These are phyloP conservation scores for Agriopis marginaria DNA, from an alignment of 2,888 invertebrate genomes.

Conservation along the genomic window DNA sequence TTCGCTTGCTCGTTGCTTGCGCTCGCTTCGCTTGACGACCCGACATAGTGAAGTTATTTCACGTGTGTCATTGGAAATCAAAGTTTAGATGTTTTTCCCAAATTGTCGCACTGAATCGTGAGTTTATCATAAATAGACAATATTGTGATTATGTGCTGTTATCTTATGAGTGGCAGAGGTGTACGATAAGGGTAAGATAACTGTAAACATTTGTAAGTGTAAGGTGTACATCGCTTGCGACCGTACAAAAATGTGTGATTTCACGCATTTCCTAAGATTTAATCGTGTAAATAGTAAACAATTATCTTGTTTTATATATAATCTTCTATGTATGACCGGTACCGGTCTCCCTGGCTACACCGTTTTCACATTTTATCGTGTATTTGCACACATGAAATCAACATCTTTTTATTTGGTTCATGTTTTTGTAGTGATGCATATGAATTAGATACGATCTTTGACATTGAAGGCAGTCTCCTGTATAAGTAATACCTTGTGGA, in stretches of 20 bases:
- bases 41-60: conserved; percentile 49
- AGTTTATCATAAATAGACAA: conserved; percentile 63
- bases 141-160: conserved; percentile 82
- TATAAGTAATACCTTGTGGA: conserved; percentile 41
- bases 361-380: conserved; percentile 10
- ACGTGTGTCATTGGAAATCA: conserved; percentile 70
- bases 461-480: conserved; percentile 33
- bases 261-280: conserved; percentile 26
- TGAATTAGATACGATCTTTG: conserved; percentile 20
- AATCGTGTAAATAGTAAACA: conserved; percentile 28
- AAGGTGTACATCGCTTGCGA: conserved; percentile 44
- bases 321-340: conserved; percentile 12
- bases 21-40: not conserved
- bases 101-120: conserved; percentile 62
- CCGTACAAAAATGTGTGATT: conserved; percentile 40
- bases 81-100: conserved; percentile 77
- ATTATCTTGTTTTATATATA: conserved; percentile 24
- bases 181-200: conserved; percentile 81
- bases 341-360: conserved; percentile 27
- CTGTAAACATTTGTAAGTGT: conserved; percentile 44
- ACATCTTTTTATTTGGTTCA: conserved; percentile 15
- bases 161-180: conserved; percentile 71
- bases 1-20: not conserved
- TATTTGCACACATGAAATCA: conserved; percentile 22
- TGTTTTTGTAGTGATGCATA: conserved; percentile 29